Evolutionary conservation across 2,113 vertebrate genomes (phyloP), one percentile per base, ranked within the genome.

Genomic region (Prochilodus magdalenae): DNA sequence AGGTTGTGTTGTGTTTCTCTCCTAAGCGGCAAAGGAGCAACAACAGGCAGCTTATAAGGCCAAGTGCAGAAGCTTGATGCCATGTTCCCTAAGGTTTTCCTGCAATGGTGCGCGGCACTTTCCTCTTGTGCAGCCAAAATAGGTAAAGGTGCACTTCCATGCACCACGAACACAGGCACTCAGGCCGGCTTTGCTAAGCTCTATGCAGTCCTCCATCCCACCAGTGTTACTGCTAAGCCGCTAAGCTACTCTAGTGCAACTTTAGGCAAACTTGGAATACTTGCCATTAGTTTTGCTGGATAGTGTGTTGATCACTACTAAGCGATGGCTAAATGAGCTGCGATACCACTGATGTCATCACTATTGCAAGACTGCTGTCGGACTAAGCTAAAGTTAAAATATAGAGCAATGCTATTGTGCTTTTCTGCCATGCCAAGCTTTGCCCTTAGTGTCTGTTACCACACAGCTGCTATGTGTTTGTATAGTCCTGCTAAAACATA

Each of bases 1-100:
- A 85, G 70, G 87, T 81, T 88, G 81, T 90, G 51, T 88, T 86
- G 77, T 91, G 85, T 89, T 82, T 82, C 86, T 88, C 73, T 90
- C 71, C 70, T 82, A 91, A 88, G 86, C 87, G 83, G 65, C 89
- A 83, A n/a, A 77, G 86, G 89, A 86, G 79, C 86, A 51, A 88
- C 88, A 66, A 83, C 88, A 88, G 72, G 83, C 55, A 49, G 57
- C 59, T 78, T 77, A 29, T 73, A 88, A 53, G 87, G 84, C 86
- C 85, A 88, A 87, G 90, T 89, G 92, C 88, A 84, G 86, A 89
- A 86, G 86, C 83, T 81, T 84, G 88, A 88, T 87, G 89, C 90
- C 83, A 94, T 93, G 92, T 87, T 93, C 84, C 93, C 93, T 90
- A 89, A 92, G 88, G 92, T 93, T 91, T 91, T 93, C 84, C 94